Evolutionary conservation across 2,888 invertebrate species (phyloP), one percentile per base, ranked within the genome.

Genomic region (Dynastes tityus): DNA sequence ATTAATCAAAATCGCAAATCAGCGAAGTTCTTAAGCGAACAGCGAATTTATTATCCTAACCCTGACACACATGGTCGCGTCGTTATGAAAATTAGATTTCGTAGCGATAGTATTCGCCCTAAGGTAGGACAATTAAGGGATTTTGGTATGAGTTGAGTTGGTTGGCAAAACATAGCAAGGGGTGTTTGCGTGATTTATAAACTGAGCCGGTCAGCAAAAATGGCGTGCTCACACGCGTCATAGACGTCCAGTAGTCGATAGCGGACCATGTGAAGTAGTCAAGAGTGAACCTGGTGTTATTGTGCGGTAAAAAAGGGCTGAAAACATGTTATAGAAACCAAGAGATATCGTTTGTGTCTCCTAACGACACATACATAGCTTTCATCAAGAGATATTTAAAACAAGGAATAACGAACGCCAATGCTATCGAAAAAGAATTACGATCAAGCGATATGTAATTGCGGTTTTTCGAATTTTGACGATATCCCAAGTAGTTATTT

Each of bases 201-300:
- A 85, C 85, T 85, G 83, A 85, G 86, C 85, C 84, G 85, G 86
- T 83, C 84, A 84, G 84, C 86, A 86, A 88, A 86, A 87, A 88
- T 88, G 84, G 88, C 88, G 88, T 88, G 88, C 85, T 83, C 83
- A 84, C 84, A 85, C 84, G 84, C 81, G 40, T 76, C 88, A 88
- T 85, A 81, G 85, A 86, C 87, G 88, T 84, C 61, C 68, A 80
- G 79, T 63, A 76, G 76, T 67, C 76, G 67, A 74, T 74, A 68
- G 64, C 73, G 53, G 53, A 65, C 64, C 45, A 70, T 71, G 37
- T 22, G 58, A 71, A 71, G 58, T 67, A 67, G 67, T 71, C 11
- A 71, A 71, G 22, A 58, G 71, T 71, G 71, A 71, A 29, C 58
- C 55, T 58, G n/a, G 58, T 71, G 58, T 71, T 37, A 71, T 55